Base-by-base conservation (phyloP, 1,140 invertebrate genomes). In the Tetramorium parvispinum region DNA sequence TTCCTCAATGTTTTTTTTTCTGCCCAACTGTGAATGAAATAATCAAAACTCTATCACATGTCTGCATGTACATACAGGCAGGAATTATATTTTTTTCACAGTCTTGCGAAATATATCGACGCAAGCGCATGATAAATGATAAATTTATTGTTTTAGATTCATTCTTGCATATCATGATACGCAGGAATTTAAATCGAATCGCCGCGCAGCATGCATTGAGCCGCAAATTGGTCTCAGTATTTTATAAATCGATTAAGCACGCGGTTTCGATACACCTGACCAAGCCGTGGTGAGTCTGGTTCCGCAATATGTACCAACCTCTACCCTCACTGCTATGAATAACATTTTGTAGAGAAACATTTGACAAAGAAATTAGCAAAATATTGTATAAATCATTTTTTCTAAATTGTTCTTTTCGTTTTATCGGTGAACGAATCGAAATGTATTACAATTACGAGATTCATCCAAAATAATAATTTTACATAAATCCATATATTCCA, bases 141-240 rank as follows among this genome's bases (percentile, higher is more conserved):
- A 73, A 82, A 73, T 82, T 82, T 82, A 82, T 82, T 82, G 53
- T 82, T 73, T 73, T 43, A 82, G 55, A 59, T 73, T 24, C 66
- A 82, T 57, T 6, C 66, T 71, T 27, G 51, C 65, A 7, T 73
- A 46, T 59, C 21, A 13, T 24, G 40, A 70, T 70, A 66, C 46
- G 13, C 59, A 10, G n/a, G 5, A 46, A 37, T 40, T 81, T 68
- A 70, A 81, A 79, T 68, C 77, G 61, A 68, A 53, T 11, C 21
- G 13, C 27, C 24, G 21, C 40, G 24, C 61, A 3, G 55, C 18
- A 27, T 16, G 61, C 59, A 46, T 51, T 32, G 32, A 5, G 11
- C 43, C 59, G 76, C 53, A 46, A 57, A 82, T 82, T 24, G 51
- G 21, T 13, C 51, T 18, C 66, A 16, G 57, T 73, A 82, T 82